Evolutionary conservation across 2,888 invertebrate genomes (phyloP).

Genomic region (Zaprionus obscuricornis): DNA sequence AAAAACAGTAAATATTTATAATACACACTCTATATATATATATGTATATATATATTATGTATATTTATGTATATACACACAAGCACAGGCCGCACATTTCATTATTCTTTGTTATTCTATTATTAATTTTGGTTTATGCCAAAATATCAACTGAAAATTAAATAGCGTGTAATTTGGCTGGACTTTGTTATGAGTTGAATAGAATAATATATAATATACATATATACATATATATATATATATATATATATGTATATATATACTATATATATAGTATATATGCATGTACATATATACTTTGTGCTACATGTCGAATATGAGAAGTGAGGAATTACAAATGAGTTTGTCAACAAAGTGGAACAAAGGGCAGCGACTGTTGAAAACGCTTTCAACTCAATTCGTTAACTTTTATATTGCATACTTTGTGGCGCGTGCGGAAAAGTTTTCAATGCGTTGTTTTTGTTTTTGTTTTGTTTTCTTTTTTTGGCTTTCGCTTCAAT

Average conservation of each 20-base stretch:
- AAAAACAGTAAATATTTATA: constrained; percentile 42
- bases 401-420: constrained; percentile 50
- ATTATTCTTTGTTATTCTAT: constrained; percentile 40
- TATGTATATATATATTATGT: constrained; percentile 8
- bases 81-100: constrained; percentile 32
- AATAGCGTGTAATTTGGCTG: constrained; percentile 57
- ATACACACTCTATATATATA: no score
- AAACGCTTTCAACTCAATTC: constrained; percentile 40
- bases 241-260: constrained; percentile 24
- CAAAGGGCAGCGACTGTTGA: constrained; percentile 21
- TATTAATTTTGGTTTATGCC: constrained; percentile 41
- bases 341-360: constrained; percentile 39
- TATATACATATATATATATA: constrained; percentile 9
- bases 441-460: no score
- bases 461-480: no score
- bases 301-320: constrained; percentile 39
- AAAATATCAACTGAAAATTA: constrained; percentile 34
- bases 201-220: constrained; percentile 15
- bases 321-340: constrained; percentile 45
- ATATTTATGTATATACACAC: no score
- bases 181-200: constrained; percentile 31
- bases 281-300: constrained; percentile 6
- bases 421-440: constrained; percentile 36
- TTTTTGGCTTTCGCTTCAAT: constrained; percentile 8
- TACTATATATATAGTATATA: constrained; percentile 4